Evolutionary conservation across 2,797 vertebrate genomes (phyloP).

Genomic region (Valencia hispanica): DNA sequence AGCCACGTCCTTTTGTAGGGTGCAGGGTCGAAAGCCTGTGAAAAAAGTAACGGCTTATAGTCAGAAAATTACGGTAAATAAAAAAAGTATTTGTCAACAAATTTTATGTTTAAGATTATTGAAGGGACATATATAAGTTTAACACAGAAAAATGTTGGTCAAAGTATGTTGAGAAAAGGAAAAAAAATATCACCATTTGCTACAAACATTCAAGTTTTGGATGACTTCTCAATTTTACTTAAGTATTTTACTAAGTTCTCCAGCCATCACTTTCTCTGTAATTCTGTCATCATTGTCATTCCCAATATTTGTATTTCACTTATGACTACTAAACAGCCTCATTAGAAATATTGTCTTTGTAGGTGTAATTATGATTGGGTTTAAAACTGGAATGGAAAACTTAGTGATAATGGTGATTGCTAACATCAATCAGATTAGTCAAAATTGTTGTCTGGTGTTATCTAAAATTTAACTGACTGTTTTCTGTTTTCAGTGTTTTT

Average conservation of each 20-base stretch:
- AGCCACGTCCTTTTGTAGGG: no score
- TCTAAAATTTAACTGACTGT: background rate
- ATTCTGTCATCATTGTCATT: background rate
- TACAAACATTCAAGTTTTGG: background rate
- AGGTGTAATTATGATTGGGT: background rate
- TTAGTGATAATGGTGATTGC: background rate
- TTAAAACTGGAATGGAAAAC: background rate
- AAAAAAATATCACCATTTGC: no score
- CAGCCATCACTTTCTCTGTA: background rate
- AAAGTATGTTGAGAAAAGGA: no score
- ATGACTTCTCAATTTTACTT: background rate
- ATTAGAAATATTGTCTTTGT: background rate
- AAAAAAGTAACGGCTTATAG: no score
- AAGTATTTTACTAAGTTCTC: background rate
- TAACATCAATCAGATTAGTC: background rate
- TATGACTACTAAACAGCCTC: background rate
- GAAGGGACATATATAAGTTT: no score
- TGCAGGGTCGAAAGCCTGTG: no score
- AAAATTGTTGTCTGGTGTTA: background rate
- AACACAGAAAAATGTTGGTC: no score
- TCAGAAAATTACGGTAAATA: no score
- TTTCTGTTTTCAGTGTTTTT: slow-evolving; percentile 31
- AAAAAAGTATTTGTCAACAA: no score
- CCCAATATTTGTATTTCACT: background rate
- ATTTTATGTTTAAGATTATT: no score